Evolutionary conservation across 2,797 vertebrate genomes (phyloP).

Genomic region (Pteronotus mesoamericanus): DNA sequence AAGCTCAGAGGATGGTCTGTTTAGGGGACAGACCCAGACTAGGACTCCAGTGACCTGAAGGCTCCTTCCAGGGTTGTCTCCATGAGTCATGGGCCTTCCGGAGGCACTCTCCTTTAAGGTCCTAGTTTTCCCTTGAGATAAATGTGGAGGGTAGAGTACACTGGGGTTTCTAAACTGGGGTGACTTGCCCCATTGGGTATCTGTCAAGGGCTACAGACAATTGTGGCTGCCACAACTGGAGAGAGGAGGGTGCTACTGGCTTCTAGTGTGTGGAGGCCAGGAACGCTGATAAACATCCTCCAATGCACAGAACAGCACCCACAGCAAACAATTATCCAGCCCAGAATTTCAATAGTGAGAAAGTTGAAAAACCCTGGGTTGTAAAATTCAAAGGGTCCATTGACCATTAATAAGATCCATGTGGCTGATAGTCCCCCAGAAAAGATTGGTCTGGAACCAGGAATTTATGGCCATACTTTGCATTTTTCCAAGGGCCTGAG

Average conservation of each 20-base stretch:
- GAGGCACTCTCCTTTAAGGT: neutral
- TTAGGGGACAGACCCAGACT: neutral
- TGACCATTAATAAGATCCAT: neutral
- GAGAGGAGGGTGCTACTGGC: neutral
- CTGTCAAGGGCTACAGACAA: neutral
- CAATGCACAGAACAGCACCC: too few relatives aligned
- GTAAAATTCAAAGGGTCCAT: neutral
- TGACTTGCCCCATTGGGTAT: neutral
- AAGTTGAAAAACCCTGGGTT: neutral
- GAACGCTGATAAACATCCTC: neutral
- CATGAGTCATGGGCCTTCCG: rapidly evolving
- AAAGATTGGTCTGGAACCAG: neutral
- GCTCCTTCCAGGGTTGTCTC: neutral
- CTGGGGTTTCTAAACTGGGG: neutral
- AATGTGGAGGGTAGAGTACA: neutral
- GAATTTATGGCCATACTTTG: neutral
- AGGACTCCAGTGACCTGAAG: neutral
- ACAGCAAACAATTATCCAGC: neutral
- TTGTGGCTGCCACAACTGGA: neutral
- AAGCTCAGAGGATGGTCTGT: neutral
- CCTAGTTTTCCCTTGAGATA: neutral
- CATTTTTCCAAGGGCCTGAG: neutral
- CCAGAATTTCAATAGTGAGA: neutral
- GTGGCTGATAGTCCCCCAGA: neutral
- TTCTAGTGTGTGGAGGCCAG: neutral